Evolutionary conservation across 2,888 invertebrate species (phyloP).

Genomic region (Harpalus rubripes): DNA sequence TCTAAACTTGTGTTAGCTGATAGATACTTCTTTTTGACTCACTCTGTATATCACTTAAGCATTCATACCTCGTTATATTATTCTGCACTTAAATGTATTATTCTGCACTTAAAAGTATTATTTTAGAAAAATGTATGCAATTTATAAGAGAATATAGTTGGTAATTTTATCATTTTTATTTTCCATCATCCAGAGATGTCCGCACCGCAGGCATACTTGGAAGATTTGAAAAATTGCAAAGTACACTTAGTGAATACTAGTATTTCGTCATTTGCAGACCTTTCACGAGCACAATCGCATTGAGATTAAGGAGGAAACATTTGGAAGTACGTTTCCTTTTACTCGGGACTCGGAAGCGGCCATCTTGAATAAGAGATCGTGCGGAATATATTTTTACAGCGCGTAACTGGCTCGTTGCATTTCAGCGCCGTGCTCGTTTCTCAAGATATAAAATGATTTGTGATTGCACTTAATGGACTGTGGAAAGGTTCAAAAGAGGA

Average conservation of each 20-base stretch:
- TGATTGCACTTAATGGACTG: constrained; percentile 67
- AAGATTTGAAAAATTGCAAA: constrained; percentile 64
- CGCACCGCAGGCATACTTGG: too few relatives aligned
- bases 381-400: constrained; percentile 57
- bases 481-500: constrained; percentile 65
- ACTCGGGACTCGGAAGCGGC: constrained; percentile 21
- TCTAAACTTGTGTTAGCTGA: too few relatives aligned
- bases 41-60: too few relatives aligned
- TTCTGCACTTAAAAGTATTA: too few relatives aligned
- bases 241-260: constrained; percentile 54
- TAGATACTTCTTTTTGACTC: too few relatives aligned
- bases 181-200: background rate
- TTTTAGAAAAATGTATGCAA: background rate
- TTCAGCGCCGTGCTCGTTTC: constrained; percentile 57
- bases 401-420: constrained; percentile 63
- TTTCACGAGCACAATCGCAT: constrained; percentile 59
- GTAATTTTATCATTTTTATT: constrained; percentile 22
- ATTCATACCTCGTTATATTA: too few relatives aligned
- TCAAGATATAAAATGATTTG: constrained; percentile 67
- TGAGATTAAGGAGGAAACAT: constrained; percentile 65
- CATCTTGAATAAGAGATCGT: constrained; percentile 65
- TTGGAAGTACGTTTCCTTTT: constrained; percentile 53
- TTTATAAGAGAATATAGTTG: background rate
- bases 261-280: constrained; percentile 44
- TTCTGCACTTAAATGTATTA: too few relatives aligned